These are phyloP conservation scores for Schlechtendalia chinensis DNA, from an alignment of 1,140 invertebrate genomes.

Conservation along the genomic window DNA sequence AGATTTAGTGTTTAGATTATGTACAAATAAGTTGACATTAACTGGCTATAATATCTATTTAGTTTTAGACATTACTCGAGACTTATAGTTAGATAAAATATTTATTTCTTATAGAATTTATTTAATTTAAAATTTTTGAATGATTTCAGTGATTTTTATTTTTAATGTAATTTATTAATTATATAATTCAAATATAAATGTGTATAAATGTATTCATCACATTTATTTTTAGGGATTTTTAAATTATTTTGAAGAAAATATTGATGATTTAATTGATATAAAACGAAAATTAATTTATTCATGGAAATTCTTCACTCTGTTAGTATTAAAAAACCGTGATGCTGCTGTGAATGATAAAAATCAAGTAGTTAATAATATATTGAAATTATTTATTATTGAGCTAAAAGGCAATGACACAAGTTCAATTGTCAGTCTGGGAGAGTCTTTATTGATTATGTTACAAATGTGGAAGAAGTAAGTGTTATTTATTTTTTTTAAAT, in stretches of 20 bases:
- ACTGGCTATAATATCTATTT: too few species aligned
- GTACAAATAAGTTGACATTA: too few species aligned
- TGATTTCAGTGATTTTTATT: too few species aligned
- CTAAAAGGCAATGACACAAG: slow-evolving; percentile 31
- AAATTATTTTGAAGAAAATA: slow-evolving; percentile 37
- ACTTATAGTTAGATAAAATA: too few species aligned
- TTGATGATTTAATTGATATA: neutral
- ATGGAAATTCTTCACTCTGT: slow-evolving; percentile 34
- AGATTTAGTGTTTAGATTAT: too few species aligned
- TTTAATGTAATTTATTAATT: too few species aligned
- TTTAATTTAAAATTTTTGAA: too few species aligned
- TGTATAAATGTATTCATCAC: neutral
- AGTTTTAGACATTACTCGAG: too few species aligned
- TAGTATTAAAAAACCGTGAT: slow-evolving; percentile 31
- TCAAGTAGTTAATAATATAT: slow-evolving; percentile 31
- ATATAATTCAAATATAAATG: neutral
- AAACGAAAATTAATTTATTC: slow-evolving; percentile 42
- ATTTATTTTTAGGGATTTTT: slow-evolving; percentile 41
- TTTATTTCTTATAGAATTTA: too few species aligned
- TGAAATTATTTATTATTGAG: slow-evolving; percentile 40
- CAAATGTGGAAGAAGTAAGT: slow-evolving; percentile 43
- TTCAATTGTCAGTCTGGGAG: slow-evolving; percentile 36
- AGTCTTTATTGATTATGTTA: slow-evolving; percentile 41
- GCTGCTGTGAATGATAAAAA: slow-evolving; percentile 5
- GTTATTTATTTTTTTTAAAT: neutral